Evolutionary conservation across 1,140 invertebrate species (phyloP).

Genomic region (Cydia pomonella): DNA sequence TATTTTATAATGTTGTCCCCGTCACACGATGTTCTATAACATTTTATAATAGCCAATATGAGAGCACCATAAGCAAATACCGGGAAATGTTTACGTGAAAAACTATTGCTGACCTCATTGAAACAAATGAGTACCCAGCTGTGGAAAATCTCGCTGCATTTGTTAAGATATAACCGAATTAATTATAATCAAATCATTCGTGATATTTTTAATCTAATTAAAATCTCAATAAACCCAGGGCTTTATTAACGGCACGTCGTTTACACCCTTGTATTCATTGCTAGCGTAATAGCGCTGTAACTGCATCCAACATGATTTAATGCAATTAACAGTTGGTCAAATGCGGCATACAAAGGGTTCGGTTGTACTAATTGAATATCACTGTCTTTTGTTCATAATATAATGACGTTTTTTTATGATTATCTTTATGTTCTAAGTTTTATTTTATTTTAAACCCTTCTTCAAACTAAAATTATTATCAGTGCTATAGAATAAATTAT

Average conservation of each 20-base stretch:
- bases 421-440: not conserved
- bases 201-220: conserved; percentile 29
- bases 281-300: not conserved
- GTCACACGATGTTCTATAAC: too few species aligned
- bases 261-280: conserved; percentile 14
- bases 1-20: too few species aligned
- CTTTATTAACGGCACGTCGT: conserved; percentile 11
- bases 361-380: conserved; percentile 13
- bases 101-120: conserved; percentile 7
- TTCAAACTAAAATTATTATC: too few species aligned
- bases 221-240: not conserved
- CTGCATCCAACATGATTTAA: conserved; percentile 19
- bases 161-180: conserved; percentile 10
- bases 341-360: conserved; percentile 4
- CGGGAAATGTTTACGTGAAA: not conserved
- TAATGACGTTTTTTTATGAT: conserved; percentile 3
- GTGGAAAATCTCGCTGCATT: conserved; percentile 3
- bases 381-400: not conserved
- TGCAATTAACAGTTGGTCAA: conserved; percentile 32
- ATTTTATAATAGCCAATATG: too few species aligned
- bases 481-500: too few species aligned
- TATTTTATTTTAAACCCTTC: too few species aligned
- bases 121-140: not conserved
- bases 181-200: conserved; percentile 3
- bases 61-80: too few species aligned